phyloP scores from a whole-genome alignment of 2,797 vertebrate species.

The Urophycis tenuis region DNA sequence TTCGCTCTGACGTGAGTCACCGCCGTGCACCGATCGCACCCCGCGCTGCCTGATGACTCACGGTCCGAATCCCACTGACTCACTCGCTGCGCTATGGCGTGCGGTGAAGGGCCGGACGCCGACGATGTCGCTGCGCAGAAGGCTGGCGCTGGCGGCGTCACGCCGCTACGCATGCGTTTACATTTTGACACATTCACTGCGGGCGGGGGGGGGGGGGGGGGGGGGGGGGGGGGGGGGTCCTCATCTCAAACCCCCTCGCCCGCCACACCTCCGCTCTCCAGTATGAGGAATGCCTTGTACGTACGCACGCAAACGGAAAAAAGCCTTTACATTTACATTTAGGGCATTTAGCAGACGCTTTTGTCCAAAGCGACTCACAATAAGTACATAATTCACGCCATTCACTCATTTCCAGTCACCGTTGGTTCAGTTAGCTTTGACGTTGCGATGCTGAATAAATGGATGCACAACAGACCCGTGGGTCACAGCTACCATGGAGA shows the following conservation, averaged over 20 bases:
- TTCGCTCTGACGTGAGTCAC: constrained; percentile 95
- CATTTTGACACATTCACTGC: too few relatives aligned
- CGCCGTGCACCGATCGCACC: background rate
- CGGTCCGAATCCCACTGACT: constrained; percentile 24
- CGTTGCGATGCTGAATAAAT: background rate
- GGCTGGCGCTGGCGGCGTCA: background rate
- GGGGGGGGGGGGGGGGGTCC: too few relatives aligned
- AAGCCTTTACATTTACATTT: too few relatives aligned
- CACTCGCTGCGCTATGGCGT: constrained; percentile 11
- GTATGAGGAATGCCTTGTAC: background rate
- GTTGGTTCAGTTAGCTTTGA: background rate
- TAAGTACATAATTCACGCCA: too few relatives aligned
- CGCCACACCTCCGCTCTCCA: background rate
- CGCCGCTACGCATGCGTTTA: too few relatives aligned
- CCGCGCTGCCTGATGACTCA: constrained; percentile 51
- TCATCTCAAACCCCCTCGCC: too few relatives aligned
- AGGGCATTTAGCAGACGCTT: too few relatives aligned
- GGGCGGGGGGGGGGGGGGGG: too few relatives aligned
- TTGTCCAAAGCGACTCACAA: too few relatives aligned
- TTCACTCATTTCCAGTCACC: too few relatives aligned
- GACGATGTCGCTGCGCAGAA: background rate
- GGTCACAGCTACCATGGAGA: background rate
- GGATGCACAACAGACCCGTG: too few relatives aligned
- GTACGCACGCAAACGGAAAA: background rate
- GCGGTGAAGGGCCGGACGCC: constrained; percentile 8